Conservation (phyloP, 2,888 invertebrate species). For the Orthosia gothica region DNA sequence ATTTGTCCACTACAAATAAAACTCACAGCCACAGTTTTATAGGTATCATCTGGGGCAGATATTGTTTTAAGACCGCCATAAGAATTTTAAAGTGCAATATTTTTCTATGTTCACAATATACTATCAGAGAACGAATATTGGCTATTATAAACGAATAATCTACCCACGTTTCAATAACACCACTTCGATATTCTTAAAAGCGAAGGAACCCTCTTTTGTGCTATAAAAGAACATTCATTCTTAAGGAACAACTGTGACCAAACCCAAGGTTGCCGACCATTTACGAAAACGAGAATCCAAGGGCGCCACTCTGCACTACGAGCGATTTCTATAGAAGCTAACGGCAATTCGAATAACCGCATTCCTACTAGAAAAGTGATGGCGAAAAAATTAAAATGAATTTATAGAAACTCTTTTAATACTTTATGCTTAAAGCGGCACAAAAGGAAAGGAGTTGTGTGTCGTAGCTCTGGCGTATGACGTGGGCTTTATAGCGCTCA, state of each 20-base stretch:
- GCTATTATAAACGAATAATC: slow-evolving; percentile 15
- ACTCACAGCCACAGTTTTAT: slow-evolving; percentile 32
- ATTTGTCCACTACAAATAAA: too few species aligned
- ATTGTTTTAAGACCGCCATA: slow-evolving; percentile 41
- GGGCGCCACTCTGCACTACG: slow-evolving; percentile 47
- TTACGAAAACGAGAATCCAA: slow-evolving; percentile 60
- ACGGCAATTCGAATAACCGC: slow-evolving; percentile 61
- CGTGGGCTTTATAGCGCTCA: too few species aligned
- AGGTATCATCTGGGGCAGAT: slow-evolving; percentile 11
- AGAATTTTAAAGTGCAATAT: slow-evolving; percentile 40
- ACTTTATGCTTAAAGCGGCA: slow-evolving; percentile 32
- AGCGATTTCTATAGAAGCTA: slow-evolving; percentile 50
- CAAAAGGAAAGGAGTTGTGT: slow-evolving; percentile 25
- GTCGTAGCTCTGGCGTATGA: neutral
- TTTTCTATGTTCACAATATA: slow-evolving; percentile 12
- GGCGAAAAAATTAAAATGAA: slow-evolving; percentile 57
- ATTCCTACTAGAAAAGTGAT: slow-evolving; percentile 49
- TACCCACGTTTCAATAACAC: slow-evolving; percentile 21
- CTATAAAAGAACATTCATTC: slow-evolving; percentile 33
- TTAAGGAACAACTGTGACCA: slow-evolving; percentile 44
- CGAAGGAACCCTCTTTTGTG: neutral
- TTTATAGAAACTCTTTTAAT: slow-evolving; percentile 56
- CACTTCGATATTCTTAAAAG: slow-evolving; percentile 20
- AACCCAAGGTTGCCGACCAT: slow-evolving; percentile 34
- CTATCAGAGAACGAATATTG: neutral